phyloP scores from a whole-genome alignment of 2,113 vertebrate species.

The Garra rufa region DNA sequence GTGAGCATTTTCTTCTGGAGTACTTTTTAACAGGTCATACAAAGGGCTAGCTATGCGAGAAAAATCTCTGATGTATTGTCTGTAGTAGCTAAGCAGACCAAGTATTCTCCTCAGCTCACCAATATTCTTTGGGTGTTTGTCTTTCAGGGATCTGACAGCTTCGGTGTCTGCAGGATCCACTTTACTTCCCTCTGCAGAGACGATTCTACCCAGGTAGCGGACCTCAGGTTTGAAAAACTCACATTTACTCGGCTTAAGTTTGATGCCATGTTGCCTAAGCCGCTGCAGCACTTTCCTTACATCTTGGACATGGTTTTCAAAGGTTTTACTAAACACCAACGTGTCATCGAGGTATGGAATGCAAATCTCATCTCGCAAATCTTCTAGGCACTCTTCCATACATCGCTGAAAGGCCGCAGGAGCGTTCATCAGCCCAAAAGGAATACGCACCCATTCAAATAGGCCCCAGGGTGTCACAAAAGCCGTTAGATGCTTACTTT shows the following conservation, averaged over 20 bases:
- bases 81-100: slow-evolving; percentile 47
- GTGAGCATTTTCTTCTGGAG: background rate
- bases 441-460: too few relatives aligned
- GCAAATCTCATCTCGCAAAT: background rate
- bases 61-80: slow-evolving; percentile 15
- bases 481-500: background rate
- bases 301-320: slow-evolving; percentile 43
- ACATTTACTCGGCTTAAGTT: slow-evolving; percentile 34
- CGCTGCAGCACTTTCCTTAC: background rate
- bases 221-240: slow-evolving; percentile 49
- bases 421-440: too few relatives aligned
- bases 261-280: slow-evolving; percentile 41
- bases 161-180: slow-evolving; percentile 53
- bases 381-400: too few relatives aligned
- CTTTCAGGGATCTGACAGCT: slow-evolving; percentile 45
- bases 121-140: slow-evolving; percentile 33
- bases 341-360: background rate
- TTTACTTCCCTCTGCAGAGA: slow-evolving; percentile 47
- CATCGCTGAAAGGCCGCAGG: too few relatives aligned
- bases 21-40: background rate
- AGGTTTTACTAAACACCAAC: slow-evolving; percentile 41
- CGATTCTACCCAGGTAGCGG: slow-evolving; percentile 38
- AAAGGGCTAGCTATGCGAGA: background rate
- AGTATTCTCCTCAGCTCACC: slow-evolving; percentile 42
- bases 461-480: background rate